Conservation (phyloP, 2,888 invertebrate species). For the Megaustenia siamemsis region DNA sequence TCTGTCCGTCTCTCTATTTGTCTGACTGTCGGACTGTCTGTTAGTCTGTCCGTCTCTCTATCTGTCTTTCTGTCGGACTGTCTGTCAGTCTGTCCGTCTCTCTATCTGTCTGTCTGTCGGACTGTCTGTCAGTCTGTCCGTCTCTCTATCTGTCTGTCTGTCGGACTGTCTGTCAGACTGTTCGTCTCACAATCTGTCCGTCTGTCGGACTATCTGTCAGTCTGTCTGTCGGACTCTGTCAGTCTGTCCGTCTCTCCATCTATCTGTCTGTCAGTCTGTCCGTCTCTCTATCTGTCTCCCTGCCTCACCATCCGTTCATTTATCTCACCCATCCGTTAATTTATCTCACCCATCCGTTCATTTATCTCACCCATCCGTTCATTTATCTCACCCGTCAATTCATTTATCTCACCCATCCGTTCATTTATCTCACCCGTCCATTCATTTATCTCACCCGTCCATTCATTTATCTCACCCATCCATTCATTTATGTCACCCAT, state of each 20-base stretch:
- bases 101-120: too few species aligned
- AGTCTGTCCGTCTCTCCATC: neutral
- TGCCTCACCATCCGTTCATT: slow-evolving; percentile 17
- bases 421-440: neutral
- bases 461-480: neutral
- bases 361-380: slow-evolving; percentile 19
- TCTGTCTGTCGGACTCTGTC: too few species aligned
- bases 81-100: too few species aligned
- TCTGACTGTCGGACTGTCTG: too few species aligned
- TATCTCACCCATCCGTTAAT: slow-evolving; percentile 6
- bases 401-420: neutral
- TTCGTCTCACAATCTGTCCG: too few species aligned
- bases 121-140: too few species aligned
- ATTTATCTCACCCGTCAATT: slow-evolving; percentile 19
- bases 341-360: slow-evolving; percentile 4
- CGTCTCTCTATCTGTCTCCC: slow-evolving; percentile 24
- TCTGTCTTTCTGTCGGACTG: neutral
- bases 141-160: neutral
- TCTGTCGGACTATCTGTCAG: too few species aligned
- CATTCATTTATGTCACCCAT: too few species aligned
- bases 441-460: too few species aligned
- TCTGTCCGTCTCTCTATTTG: too few species aligned
- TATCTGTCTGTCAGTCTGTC: neutral
- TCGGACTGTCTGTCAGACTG: neutral
- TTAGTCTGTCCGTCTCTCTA: too few species aligned